Evolutionary conservation across 2,113 vertebrate genomes (phyloP), one percentile per base, ranked within the genome.

Genomic region (Oostethus manadensis): DNA sequence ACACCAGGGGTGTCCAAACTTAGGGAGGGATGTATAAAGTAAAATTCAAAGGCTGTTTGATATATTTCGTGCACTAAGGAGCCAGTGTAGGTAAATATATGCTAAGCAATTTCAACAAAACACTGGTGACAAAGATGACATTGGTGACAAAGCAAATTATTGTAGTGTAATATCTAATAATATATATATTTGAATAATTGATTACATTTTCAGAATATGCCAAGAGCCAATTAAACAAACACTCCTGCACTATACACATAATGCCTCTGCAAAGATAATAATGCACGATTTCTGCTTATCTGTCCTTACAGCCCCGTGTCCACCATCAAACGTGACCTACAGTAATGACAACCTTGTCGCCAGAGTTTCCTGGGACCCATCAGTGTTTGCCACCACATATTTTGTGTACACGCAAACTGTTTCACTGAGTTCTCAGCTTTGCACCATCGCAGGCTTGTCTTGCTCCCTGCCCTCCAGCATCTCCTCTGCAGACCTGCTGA

Each of bases 281-380:
- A 4, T 17, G n/a, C n/a, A 16, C 10, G 3, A 13, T 46, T 33
- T 44, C 13, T 23, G 21, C 22, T 26, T 56, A 16, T 15, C 17
- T 26, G 0, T 45, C n/a, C 8, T 72, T 1, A 33, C 29, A 92
- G 90, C 84, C 62, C 89, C 90, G 33, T 92, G 90, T 60, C 64
- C 84, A 18, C 89, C 90, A 57, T 38, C 51, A 46, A 61, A 22
- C 17, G 82, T 76, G 22, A 38, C 16, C 4, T 86, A 81, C 68
- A 71, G 20, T 0, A 64, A 62, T 1, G 73, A 55, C 58, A 67
- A 51, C 61, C 51, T 71, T 16, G 83, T 69, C 0, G 62, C 74
- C n/a, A 62, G 50, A 1, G 46, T 91, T 23, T 77, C 83, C 0
- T 92, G 90, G 90, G 59, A 68, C 0, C 47, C 76, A 0, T 83